Evolutionary conservation across 2,797 vertebrate genomes (phyloP).

Genomic region (Manis pentadactyla): DNA sequence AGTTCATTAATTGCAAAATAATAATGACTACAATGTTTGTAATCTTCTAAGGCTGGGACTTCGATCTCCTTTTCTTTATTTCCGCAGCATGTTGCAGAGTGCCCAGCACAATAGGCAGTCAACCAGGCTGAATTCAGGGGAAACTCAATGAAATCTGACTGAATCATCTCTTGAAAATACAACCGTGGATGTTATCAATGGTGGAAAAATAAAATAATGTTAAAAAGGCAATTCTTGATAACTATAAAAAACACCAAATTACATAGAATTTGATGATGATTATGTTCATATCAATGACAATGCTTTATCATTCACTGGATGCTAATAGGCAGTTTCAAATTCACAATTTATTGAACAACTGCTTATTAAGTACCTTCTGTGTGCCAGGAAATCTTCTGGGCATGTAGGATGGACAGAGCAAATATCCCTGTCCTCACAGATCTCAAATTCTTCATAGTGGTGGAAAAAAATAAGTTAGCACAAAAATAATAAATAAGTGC

Average conservation of each 20-base stretch:
- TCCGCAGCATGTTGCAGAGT: background rate
- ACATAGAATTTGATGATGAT: background rate
- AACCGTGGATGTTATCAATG: background rate
- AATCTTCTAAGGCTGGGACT: background rate
- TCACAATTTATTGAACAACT: background rate
- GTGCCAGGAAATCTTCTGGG: background rate
- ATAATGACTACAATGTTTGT: background rate
- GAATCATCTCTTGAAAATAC: background rate
- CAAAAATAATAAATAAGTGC: background rate
- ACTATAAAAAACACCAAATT: background rate
- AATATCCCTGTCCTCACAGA: background rate
- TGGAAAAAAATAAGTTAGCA: background rate
- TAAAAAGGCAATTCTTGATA: background rate
- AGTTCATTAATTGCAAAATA: slow-evolving; percentile 40
- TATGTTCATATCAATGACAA: background rate
- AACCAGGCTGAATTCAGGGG: background rate
- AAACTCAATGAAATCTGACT: background rate
- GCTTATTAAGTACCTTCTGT: background rate
- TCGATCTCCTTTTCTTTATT: background rate
- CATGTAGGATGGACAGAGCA: background rate
- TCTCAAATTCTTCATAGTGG: background rate
- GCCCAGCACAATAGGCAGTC: background rate
- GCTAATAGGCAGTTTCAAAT: background rate
- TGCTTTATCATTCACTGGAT: background rate
- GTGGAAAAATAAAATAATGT: background rate